Percentiles rank a stretch among this genome's conserved stretches.
Conservation (phyloP, 2,888 invertebrate species). For the Oscheius sp. region DNA sequence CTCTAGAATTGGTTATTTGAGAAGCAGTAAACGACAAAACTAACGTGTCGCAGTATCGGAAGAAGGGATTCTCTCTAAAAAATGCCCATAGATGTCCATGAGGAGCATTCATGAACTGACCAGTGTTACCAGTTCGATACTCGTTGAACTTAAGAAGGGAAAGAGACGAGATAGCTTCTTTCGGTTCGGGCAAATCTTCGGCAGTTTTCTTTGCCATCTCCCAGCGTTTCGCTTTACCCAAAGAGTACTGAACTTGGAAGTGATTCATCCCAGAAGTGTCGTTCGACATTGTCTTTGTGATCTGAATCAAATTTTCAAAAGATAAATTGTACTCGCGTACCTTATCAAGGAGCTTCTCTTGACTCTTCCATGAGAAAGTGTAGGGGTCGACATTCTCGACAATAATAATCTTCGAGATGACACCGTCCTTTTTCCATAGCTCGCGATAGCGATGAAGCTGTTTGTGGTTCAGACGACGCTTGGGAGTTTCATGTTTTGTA, state of each 20-base stretch:
- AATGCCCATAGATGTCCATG: not conserved
- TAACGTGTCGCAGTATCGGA: not conserved
- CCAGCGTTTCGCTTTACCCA: slow-evolving; percentile 24
- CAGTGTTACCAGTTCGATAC: not conserved
- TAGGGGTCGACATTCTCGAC: slow-evolving; percentile 6
- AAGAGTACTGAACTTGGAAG: slow-evolving; percentile 18
- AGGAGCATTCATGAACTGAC: no score
- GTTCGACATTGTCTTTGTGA: not conserved
- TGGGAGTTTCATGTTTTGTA: slow-evolving; percentile 7
- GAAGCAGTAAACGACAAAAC: not conserved
- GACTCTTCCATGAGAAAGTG: not conserved
- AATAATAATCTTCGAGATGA: slow-evolving; percentile 15
- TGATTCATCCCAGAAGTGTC: slow-evolving; percentile 1
- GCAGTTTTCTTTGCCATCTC: slow-evolving; percentile 2
- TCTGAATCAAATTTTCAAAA: not conserved
- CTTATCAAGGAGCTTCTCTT: slow-evolving; percentile 6
- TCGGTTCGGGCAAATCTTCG: slow-evolving; percentile 6
- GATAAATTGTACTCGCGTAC: not conserved
- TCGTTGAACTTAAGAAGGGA: slow-evolving; percentile 13
- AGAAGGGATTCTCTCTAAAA: slow-evolving; percentile 4
- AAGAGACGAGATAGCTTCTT: not conserved
- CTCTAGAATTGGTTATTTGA: not conserved
- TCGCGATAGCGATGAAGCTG: slow-evolving; percentile 13
- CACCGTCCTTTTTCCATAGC: not conserved
- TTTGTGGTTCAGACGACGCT: slow-evolving; percentile 20